phyloP scores from a whole-genome alignment of 1,140 invertebrate species.

The Sycophaga agraensis region DNA sequence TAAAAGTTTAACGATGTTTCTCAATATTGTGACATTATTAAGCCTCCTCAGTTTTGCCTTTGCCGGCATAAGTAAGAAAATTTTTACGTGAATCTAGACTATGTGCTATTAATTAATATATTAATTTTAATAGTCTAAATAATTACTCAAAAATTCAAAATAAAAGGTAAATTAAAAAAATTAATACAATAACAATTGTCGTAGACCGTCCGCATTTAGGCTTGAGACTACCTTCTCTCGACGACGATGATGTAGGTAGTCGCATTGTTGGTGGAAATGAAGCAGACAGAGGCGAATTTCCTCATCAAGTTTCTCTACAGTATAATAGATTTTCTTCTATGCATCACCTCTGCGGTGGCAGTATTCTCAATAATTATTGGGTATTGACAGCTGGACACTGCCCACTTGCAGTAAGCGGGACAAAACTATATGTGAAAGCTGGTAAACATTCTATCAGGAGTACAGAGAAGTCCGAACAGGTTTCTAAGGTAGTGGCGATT shows the following conservation, averaged over 20 bases:
- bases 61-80: too few relatives aligned
- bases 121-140: too few relatives aligned
- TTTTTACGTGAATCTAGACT: too few relatives aligned
- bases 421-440: conserved; percentile 35
- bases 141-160: too few relatives aligned
- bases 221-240: not conserved
- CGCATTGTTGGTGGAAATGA: conserved; percentile 50
- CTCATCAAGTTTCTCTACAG: conserved; percentile 50
- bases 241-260: not conserved
- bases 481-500: conserved; percentile 42
- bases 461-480: conserved; percentile 53
- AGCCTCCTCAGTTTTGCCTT: too few relatives aligned
- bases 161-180: too few relatives aligned
- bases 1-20: too few relatives aligned
- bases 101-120: too few relatives aligned
- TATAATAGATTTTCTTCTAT: not conserved
- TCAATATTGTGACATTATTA: too few relatives aligned
- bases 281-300: conserved; percentile 44
- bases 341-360: conserved; percentile 22
- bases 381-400: conserved; percentile 22
- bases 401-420: not conserved
- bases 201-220: not conserved
- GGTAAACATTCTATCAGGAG: conserved; percentile 40
- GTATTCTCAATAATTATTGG: conserved; percentile 9
- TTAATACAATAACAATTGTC: too few relatives aligned